These are phyloP conservation scores for Corvus hawaiiensis DNA, from an alignment of 2,113 vertebrate genomes.

Conservation along the genomic window DNA sequence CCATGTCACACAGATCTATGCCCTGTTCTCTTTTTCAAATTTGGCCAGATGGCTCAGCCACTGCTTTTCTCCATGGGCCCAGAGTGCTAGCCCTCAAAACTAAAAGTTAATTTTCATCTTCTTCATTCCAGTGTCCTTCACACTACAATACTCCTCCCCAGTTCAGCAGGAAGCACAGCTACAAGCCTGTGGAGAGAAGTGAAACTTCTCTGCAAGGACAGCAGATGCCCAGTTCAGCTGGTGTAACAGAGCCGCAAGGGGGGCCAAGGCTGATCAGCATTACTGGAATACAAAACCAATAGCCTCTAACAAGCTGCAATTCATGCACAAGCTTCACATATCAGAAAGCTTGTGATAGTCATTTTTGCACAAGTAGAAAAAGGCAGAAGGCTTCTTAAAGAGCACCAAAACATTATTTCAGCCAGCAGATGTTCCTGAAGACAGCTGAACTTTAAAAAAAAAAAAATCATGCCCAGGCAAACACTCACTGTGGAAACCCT, in stretches of 20 bases:
- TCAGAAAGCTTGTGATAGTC: background rate
- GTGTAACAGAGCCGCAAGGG: background rate
- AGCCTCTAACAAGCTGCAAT: background rate
- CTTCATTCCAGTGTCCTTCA: background rate
- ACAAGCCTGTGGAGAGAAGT: accelerated
- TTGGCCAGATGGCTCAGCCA: background rate
- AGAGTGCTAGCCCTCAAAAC: background rate
- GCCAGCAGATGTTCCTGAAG: background rate
- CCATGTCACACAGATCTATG: background rate
- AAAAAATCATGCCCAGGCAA: background rate
- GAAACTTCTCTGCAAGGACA: background rate
- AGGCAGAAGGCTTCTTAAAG: background rate
- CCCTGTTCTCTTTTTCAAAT: background rate
- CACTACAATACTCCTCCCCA: background rate
- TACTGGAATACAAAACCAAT: background rate
- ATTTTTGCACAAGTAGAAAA: background rate
- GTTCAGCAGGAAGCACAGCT: background rate
- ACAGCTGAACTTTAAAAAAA: background rate
- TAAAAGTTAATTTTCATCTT: background rate
- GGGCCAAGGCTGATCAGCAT: background rate
- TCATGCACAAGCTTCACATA: background rate
- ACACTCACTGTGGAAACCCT: background rate
- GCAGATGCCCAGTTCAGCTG: background rate
- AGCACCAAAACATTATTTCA: background rate
- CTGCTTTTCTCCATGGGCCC: background rate